Percentiles rank a stretch among this genome's conserved stretches.
Evolutionary conservation across 2,113 vertebrate genomes (phyloP).

Genomic region (Fregetta grallaria): DNA sequence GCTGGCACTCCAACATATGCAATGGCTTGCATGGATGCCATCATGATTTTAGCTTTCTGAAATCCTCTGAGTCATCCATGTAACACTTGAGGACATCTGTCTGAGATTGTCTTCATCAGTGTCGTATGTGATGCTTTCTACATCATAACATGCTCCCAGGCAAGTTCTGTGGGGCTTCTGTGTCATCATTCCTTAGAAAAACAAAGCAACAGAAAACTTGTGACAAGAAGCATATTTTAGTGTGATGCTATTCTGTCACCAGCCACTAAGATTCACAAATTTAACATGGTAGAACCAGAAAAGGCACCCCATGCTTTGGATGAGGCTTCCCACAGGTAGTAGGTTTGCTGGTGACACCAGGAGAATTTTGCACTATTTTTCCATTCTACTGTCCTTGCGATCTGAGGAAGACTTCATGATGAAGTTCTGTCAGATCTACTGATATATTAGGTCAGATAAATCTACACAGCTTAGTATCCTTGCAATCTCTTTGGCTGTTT

Average conservation of each 20-base stretch:
- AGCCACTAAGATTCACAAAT: neutral
- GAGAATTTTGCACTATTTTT: neutral
- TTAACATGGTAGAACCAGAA: neutral
- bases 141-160: neutral
- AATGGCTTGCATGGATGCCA: neutral
- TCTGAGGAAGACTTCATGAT: neutral
- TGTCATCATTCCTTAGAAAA: conserved; percentile 8
- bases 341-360: neutral
- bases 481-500: neutral
- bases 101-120: neutral
- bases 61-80: neutral
- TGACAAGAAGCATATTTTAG: conserved; percentile 46
- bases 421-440: neutral
- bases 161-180: neutral
- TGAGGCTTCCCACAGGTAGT: neutral
- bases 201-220: neutral
- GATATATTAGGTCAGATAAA: neutral
- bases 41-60: neutral
- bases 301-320: neutral
- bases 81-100: neutral
- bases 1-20: neutral
- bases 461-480: neutral
- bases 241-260: neutral
- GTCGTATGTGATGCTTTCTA: neutral
- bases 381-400: neutral